Base-by-base conservation (phyloP, 2,113 vertebrate genomes). In the Archilochus colubris region DNA sequence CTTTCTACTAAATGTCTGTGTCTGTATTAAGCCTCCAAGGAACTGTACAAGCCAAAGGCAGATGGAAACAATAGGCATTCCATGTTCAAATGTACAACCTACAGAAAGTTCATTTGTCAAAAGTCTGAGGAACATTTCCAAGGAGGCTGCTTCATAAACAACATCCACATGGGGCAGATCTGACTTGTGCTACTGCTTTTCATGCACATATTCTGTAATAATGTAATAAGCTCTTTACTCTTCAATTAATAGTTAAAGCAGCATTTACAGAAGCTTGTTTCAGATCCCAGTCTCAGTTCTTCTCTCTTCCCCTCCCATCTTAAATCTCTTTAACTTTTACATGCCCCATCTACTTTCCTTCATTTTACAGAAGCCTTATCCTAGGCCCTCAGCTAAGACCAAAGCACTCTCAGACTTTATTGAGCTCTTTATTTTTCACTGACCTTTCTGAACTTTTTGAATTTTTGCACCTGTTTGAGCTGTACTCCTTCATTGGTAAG, bases 41-140 rank as follows among this genome's bases (percentile, higher is more conserved):
- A 96, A 80, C n/a, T 78, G 68, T 88, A 95, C 66, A 90, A 97
- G 86, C 83, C 86, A 92, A 94, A 89, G 94, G 92, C 96, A 97
- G 92, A 93, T 92, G 84, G 93, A 95, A 95, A 96, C 94, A 94
- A 96, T 90, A 96, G 93, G 88, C 76, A 44, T 61, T 94, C 69
- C 40, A 2, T 85, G 75, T 97, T 97, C 88, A 94, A 88, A 90
- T 2, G 59, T 92, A 95, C 67, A 91, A 44, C 44, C 89, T 95
- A 85, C 91, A 96, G 68, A 94, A 95, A 89, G n/a, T 96, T 97
- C 81, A 91, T 96, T 92, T 97, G 94, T 96, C 94, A 93, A 62
- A 94, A 97, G 95, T 85, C 51, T 86, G 46, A 87, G 79, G 91
- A 96, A 82, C 62, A 28, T 78, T 96, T 95, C 91, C 80, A 92